These are phyloP conservation scores for Drosophila chauvacae DNA, from an alignment of 1,140 invertebrate species.

Conservation along the genomic window DNA sequence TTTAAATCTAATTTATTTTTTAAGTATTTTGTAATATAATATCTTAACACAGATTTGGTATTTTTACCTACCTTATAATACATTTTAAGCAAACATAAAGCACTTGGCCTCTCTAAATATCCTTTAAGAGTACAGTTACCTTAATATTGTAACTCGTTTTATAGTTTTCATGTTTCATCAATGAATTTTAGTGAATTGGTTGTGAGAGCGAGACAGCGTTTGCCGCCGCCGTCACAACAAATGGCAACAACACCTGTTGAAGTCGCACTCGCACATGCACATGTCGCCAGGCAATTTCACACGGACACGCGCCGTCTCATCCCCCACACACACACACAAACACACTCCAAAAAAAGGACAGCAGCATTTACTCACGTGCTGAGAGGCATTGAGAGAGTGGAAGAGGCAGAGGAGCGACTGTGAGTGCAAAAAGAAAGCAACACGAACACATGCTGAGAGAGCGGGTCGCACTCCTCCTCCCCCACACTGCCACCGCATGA, in stretches of 20 bases:
- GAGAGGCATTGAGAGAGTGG: slow-evolving; percentile 16
- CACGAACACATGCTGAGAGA: slow-evolving; percentile 44
- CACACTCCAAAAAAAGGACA: slow-evolving; percentile 55
- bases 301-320: slow-evolving; percentile 63
- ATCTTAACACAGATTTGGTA: no score
- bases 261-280: slow-evolving; percentile 44
- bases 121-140: not conserved
- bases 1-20: no score
- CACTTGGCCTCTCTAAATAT: no score
- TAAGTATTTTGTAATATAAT: no score
- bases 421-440: slow-evolving; percentile 22
- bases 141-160: not conserved
- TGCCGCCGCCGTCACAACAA: slow-evolving; percentile 65
- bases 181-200: slow-evolving; percentile 51
- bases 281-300: slow-evolving; percentile 37
- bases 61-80: not conserved
- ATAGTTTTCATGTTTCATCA: slow-evolving; percentile 28
- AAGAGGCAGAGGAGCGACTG: slow-evolving; percentile 11
- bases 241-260: slow-evolving; percentile 74
- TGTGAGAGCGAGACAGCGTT: slow-evolving; percentile 32
- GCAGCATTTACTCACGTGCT: slow-evolving; percentile 55
- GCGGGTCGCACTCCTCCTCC: slow-evolving; percentile 10
- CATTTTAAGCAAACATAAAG: no score
- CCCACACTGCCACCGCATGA: slow-evolving; percentile 10
- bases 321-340: slow-evolving; percentile 11